phyloP scores from a whole-genome alignment of 2,888 invertebrate genomes.

The Odontocerum albicorne region DNA sequence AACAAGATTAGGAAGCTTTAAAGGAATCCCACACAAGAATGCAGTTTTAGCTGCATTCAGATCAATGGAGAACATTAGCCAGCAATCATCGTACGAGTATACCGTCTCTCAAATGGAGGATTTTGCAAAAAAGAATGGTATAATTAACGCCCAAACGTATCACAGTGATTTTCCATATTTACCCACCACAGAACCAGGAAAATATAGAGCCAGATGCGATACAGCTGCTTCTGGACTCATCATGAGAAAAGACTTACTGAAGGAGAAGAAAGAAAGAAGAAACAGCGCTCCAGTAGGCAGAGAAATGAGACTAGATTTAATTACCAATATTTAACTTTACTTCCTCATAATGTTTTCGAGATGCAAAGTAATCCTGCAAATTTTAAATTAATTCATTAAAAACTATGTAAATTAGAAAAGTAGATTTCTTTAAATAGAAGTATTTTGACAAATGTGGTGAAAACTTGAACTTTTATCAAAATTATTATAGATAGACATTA shows the following conservation, averaged over 20 bases:
- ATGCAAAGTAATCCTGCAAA: too few relatives aligned
- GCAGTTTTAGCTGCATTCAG: conserved; percentile 56
- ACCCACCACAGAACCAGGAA: conserved; percentile 54
- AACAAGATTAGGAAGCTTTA: conserved; percentile 54
- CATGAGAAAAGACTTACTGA: conserved; percentile 48
- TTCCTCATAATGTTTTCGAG: background rate
- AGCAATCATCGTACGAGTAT: conserved; percentile 50
- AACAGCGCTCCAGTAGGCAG: conserved; percentile 39
- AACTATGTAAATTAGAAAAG: too few relatives aligned
- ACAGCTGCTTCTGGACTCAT: conserved; percentile 53
- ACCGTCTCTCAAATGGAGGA: conserved; percentile 47
- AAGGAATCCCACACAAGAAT: conserved; percentile 58
- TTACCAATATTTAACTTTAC: conserved; percentile 10
- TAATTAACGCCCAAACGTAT: conserved; percentile 52
- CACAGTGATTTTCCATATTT: conserved; percentile 55
- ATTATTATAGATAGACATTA: too few relatives aligned
- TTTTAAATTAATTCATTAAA: too few relatives aligned
- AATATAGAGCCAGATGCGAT: conserved; percentile 53
- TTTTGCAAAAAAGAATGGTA: conserved; percentile 46
- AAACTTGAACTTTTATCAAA: too few relatives aligned
- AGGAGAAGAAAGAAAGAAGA: conserved; percentile 46
- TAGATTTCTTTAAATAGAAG: too few relatives aligned
- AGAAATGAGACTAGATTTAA: conserved; percentile 20
- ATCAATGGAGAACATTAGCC: conserved; percentile 54
- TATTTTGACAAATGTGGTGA: too few relatives aligned